Evolutionary conservation across 2,113 vertebrate species (phyloP).

Genomic region (Grammomys surdaster): DNA sequence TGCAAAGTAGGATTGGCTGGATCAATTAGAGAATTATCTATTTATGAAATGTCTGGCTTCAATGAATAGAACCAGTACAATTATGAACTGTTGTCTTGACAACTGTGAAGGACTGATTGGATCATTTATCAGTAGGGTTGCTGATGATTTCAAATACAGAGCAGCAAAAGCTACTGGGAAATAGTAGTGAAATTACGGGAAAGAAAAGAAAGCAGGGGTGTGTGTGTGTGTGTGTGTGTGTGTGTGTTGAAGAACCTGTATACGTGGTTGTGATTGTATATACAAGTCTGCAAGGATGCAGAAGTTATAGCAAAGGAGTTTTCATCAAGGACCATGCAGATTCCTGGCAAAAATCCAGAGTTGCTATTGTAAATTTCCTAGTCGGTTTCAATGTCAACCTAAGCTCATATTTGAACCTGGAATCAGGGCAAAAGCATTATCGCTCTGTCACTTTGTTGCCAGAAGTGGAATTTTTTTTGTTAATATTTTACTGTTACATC

Average conservation of each 20-base stretch:
- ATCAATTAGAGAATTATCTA: conserved; percentile 92
- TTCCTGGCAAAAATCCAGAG: conserved; percentile 89
- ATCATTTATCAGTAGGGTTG: conserved; percentile 89
- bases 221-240: background rate
- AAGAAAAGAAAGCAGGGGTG: background rate
- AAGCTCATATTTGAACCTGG: conserved; percentile 93
- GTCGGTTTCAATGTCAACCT: conserved; percentile 89
- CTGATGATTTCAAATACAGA: conserved; percentile 87
- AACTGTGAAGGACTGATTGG: conserved; percentile 89
- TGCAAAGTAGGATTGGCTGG: conserved; percentile 87
- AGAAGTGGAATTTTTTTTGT: conserved; percentile 92
- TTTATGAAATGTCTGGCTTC: conserved; percentile 90
- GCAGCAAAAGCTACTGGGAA: conserved; percentile 85
- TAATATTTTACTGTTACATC: conserved; percentile 98
- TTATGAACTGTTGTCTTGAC: conserved; percentile 92
- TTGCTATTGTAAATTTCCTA: conserved; percentile 90
- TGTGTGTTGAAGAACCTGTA: background rate
- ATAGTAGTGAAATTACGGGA: conserved; percentile 83
- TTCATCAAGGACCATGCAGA: conserved; percentile 84
- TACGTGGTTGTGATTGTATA: background rate
- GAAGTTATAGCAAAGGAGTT: conserved; percentile 78
- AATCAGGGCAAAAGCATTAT: conserved; percentile 96
- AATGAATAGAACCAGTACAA: conserved; percentile 89
- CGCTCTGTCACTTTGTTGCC: conserved; percentile 93
- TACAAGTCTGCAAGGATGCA: conserved; percentile 36